Conservation (phyloP, 2,888 invertebrate species). For the Tenthredo notha region DNA sequence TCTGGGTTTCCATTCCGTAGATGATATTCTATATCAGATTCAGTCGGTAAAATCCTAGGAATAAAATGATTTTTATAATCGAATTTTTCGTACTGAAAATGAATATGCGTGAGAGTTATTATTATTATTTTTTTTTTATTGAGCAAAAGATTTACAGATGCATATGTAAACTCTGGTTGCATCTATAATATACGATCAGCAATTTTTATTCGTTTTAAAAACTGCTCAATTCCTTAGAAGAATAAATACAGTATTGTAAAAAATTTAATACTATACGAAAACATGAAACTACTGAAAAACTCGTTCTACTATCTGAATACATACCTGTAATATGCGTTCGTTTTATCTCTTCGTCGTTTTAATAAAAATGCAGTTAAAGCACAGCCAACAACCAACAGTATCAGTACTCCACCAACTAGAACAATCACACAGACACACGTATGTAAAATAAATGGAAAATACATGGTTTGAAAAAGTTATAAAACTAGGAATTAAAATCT, state of each 20-base stretch:
- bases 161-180: neutral
- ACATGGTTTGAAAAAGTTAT: neutral
- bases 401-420: conserved; percentile 61
- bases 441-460: conserved; percentile 4
- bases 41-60: conserved; percentile 7
- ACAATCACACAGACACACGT: conserved; percentile 19
- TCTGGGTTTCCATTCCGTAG: neutral
- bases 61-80: conserved; percentile 3
- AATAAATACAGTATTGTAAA: neutral
- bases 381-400: conserved; percentile 57
- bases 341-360: conserved; percentile 60
- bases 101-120: neutral
- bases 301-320: neutral
- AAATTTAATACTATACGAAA: too few relatives aligned
- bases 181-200: neutral
- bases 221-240: neutral
- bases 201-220: neutral
- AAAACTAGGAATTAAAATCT: neutral
- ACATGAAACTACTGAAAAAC: neutral
- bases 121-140: too few relatives aligned
- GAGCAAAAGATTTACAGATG: neutral
- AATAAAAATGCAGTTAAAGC: conserved; percentile 58
- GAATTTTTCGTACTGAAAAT: neutral
- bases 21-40: conserved; percentile 10
- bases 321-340: conserved; percentile 13